Conservation (phyloP, 2,888 invertebrate genomes). For the Myopa testacea region DNA sequence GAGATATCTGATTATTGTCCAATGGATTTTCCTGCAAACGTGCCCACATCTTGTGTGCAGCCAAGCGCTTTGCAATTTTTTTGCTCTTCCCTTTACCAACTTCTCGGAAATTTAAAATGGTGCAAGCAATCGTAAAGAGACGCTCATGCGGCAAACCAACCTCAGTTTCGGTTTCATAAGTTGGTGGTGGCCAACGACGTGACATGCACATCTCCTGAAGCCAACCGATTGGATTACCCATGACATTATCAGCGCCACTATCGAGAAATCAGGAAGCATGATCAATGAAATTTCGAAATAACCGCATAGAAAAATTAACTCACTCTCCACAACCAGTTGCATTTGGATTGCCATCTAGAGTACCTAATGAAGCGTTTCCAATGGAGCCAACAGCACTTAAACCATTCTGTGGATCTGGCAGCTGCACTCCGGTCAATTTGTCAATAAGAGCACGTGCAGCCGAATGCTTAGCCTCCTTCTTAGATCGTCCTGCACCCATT, state of each 20-base stretch:
- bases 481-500: constrained; percentile 92
- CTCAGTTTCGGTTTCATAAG: constrained; percentile 82
- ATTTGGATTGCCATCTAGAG: constrained; percentile 56
- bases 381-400: constrained; percentile 43
- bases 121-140: constrained; percentile 92
- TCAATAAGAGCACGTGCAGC: constrained; percentile 93
- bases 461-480: constrained; percentile 97
- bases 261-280: constrained; percentile 24
- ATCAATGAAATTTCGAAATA: neutral
- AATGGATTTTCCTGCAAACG: constrained; percentile 82
- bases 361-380: constrained; percentile 46
- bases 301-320: constrained; percentile 41
- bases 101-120: constrained; percentile 86
- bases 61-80: constrained; percentile 95
- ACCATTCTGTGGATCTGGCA: constrained; percentile 71
- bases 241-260: constrained; percentile 80
- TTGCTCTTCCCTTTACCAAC: constrained; percentile 93
- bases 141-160: constrained; percentile 89
- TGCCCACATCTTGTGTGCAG: constrained; percentile 95
- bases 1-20: constrained; percentile 73
- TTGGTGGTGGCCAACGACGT: constrained; percentile 93
- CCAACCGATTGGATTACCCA: constrained; percentile 95
- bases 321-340: constrained; percentile 60
- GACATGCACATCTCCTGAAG: constrained; percentile 97
- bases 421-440: constrained; percentile 81